Percentiles rank a stretch among this genome's conserved stretches.
Evolutionary conservation across 2,797 vertebrate species (phyloP).

Genomic region (Silurus lanzhouensis): DNA sequence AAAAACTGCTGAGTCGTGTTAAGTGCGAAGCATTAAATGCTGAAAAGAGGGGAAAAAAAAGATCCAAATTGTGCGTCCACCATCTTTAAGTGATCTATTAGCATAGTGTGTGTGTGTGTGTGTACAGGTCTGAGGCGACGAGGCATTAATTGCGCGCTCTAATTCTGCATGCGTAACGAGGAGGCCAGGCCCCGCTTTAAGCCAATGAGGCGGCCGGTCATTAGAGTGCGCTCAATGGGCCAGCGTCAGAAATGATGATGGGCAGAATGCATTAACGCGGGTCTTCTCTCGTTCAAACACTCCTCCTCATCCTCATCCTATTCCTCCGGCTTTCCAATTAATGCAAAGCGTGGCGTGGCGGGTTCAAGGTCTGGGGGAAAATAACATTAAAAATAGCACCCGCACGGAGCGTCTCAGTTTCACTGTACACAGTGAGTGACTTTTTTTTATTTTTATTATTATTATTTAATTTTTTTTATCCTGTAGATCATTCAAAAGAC

Average conservation of each 20-base stretch:
- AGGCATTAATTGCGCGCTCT: slow-evolving; percentile 64
- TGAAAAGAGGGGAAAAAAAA: slow-evolving; percentile 52
- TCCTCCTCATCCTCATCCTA: neutral
- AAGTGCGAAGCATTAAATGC: slow-evolving; percentile 66
- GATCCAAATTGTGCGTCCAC: slow-evolving; percentile 66
- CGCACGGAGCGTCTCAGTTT: neutral
- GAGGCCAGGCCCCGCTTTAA: slow-evolving; percentile 57
- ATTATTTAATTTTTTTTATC: slow-evolving; percentile 26
- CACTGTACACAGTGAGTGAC: slow-evolving; percentile 26
- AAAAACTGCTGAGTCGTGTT: slow-evolving; percentile 65
- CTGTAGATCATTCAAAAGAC: slow-evolving; percentile 35
- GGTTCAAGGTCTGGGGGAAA: slow-evolving; percentile 25
- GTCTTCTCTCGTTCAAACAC: slow-evolving; percentile 38
- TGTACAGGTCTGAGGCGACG: slow-evolving; percentile 61
- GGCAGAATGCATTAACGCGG: slow-evolving; percentile 63
- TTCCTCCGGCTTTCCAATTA: slow-evolving; percentile 56
- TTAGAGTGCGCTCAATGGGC: slow-evolving; percentile 62
- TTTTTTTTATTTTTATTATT: neutral
- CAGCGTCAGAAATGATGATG: slow-evolving; percentile 65
- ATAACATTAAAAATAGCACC: neutral
- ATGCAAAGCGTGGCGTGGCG: slow-evolving; percentile 55
- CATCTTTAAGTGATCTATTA: slow-evolving; percentile 67
- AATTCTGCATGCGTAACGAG: slow-evolving; percentile 65
- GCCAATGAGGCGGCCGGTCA: slow-evolving; percentile 60
- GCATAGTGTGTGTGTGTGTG: slow-evolving; percentile 65